Evolutionary conservation across 2,888 invertebrate genomes (phyloP).

Genomic region (Himalopsyche japonica): DNA sequence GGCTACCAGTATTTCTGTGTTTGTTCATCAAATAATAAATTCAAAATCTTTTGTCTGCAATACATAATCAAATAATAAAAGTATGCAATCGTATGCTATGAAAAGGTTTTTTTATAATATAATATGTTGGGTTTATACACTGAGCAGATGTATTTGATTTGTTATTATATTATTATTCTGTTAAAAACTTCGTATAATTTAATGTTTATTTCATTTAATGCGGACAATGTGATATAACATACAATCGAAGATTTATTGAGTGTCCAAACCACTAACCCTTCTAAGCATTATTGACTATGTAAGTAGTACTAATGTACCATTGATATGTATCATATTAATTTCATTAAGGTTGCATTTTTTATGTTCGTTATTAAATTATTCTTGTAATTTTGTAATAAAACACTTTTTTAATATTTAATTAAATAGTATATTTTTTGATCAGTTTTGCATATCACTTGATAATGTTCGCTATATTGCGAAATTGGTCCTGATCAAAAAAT

Average conservation of each 20-base stretch:
- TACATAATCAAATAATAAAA: neutral
- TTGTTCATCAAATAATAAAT: neutral
- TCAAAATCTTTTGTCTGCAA: neutral
- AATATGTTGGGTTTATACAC: neutral
- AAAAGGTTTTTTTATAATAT: neutral
- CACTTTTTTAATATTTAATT: too few species aligned
- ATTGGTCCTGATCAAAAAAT: too few species aligned
- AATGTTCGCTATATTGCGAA: too few species aligned
- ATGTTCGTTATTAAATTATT: too few species aligned
- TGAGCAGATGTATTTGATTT: constrained; percentile 24
- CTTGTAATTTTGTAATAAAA: too few species aligned
- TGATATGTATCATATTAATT: too few species aligned
- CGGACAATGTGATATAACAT: neutral
- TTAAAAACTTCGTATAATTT: constrained; percentile 6
- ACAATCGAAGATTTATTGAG: neutral
- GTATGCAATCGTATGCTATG: neutral
- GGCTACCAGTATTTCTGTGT: neutral
- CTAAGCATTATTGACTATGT: too few species aligned
- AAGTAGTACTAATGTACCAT: too few species aligned
- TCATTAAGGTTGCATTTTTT: too few species aligned
- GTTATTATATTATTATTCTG: constrained; percentile 34
- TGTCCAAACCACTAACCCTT: neutral
- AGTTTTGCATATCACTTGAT: too few species aligned
- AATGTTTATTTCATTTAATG: neutral
- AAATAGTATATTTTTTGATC: too few species aligned